phyloP scores from a whole-genome alignment of 2,888 invertebrate species.

The Sceliomorpha sp. region DNA sequence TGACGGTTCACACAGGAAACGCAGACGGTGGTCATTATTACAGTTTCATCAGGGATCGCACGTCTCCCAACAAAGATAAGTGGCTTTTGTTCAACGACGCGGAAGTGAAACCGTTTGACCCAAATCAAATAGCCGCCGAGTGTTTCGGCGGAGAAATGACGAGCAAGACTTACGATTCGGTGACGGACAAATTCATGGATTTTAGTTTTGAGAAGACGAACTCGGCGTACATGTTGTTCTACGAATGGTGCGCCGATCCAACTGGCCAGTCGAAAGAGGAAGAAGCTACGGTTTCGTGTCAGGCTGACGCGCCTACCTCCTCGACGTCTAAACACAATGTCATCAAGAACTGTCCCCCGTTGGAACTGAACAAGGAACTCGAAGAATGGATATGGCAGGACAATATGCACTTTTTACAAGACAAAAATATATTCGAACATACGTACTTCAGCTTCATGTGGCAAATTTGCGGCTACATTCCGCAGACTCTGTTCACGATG shows the following conservation, averaged over 20 bases:
- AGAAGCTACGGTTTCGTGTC: conserved; percentile 72
- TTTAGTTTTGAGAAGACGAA: conserved; percentile 99
- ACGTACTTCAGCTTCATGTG: conserved; percentile 98
- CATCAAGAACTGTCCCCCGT: conserved; percentile 65
- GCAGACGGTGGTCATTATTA: conserved; percentile 99
- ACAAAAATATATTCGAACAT: conserved; percentile 97
- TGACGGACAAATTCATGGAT: conserved; percentile 98
- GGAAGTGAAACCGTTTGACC: conserved; percentile 96
- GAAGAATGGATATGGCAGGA: conserved; percentile 99
- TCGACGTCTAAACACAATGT: conserved; percentile 45
- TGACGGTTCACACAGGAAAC: conserved; percentile 98
- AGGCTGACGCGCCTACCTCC: conserved; percentile 62
- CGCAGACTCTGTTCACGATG: conserved; percentile 90
- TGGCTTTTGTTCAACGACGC: conserved; percentile 97
- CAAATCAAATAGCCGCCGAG: conserved; percentile 95
- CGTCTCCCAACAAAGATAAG: conserved; percentile 87
- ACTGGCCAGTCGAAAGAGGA: conserved; percentile 73
- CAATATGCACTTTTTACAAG: conserved; percentile 96
- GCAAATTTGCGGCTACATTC: conserved; percentile 96
- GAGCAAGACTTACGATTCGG: conserved; percentile 97
- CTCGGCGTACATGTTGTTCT: conserved; percentile 98
- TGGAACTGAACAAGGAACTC: conserved; percentile 88
- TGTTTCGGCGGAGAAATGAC: conserved; percentile 99
- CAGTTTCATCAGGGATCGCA: conserved; percentile 94
- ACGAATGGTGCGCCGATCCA: conserved; percentile 87